Evolutionary conservation across 2,888 invertebrate genomes (phyloP), one percentile per base, ranked within the genome.

Genomic region (Drosophila ustulata): DNA sequence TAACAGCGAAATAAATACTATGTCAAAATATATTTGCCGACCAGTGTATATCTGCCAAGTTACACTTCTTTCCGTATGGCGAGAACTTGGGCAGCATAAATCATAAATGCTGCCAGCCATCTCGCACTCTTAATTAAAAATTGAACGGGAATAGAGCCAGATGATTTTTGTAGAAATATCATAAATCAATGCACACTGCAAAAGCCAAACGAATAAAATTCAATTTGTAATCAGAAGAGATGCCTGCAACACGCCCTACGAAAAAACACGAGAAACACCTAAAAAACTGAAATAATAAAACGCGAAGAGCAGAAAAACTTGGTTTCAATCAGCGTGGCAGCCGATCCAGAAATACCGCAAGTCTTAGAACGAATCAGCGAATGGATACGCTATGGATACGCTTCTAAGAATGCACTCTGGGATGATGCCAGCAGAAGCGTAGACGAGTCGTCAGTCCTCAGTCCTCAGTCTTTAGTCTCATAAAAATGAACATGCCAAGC

Each of bases 401-500:
- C 84, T 83, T 87, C 83, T 75, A 75, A 87, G 83, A 83, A 83
- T 84, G 85, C 88, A 84, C 4, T 46, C 34, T 51, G 37, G 5
- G 37, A 37, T n/a, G 32, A 2, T 26, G 23, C 34, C 26, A 7
- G 34, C 4, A 37, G 41, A 11, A 18, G 41, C 49, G 52, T 30
- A 50, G 62, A 30, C 45, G 56, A 47, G 55, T 18, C 18, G 18
- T 1, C 18, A 18, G 18, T 18, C 18, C 18, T 18, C 18, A 18
- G 18, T 55, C 67, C 51, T 47, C 46, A 47, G 69, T 49, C 69
- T 69, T 37, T 4, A n/a, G 37, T 37, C 37, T n/a, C 88, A 82
- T 87, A 84, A 78, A 82, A 85, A 70, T 69, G 88, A 75, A 87
- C 67, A 87, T 81, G 87, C 85, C 83, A 84, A 65, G 77, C 82